phyloP scores from a whole-genome alignment of 2,888 invertebrate genomes.

The Synergus japonicus region DNA sequence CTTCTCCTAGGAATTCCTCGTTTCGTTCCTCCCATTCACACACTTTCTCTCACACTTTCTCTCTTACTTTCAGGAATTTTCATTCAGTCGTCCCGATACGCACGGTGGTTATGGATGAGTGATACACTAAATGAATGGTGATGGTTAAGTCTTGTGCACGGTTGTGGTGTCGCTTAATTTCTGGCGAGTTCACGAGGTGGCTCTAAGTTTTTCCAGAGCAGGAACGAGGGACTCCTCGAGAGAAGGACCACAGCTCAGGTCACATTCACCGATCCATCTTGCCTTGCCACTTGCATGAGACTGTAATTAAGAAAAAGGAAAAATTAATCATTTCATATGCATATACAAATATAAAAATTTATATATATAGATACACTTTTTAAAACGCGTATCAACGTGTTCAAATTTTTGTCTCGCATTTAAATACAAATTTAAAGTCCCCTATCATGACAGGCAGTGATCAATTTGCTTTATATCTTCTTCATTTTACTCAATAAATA shows the following conservation, averaged over 20 bases:
- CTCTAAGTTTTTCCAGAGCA: slow-evolving; percentile 74
- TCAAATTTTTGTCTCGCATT: background rate
- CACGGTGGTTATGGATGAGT: slow-evolving; percentile 65
- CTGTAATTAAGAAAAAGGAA: slow-evolving; percentile 77
- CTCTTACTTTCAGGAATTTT: slow-evolving; percentile 44
- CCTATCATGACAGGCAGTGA: too few species aligned
- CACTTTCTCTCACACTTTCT: slow-evolving; percentile 9
- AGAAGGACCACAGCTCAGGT: slow-evolving; percentile 76
- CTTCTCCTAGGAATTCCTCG: background rate
- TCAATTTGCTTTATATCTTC: too few species aligned
- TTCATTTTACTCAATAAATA: too few species aligned
- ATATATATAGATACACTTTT: background rate
- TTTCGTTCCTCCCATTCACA: slow-evolving; percentile 9
- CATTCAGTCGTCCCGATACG: slow-evolving; percentile 61
- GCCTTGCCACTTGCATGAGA: slow-evolving; percentile 86
- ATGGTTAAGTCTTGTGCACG: slow-evolving; percentile 73
- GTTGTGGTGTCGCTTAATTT: slow-evolving; percentile 53
- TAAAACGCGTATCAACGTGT: background rate
- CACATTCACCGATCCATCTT: slow-evolving; percentile 85
- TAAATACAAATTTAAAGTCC: too few species aligned
- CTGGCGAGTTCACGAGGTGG: slow-evolving; percentile 73
- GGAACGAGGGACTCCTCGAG: slow-evolving; percentile 74
- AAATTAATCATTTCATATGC: background rate
- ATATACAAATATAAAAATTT: too few species aligned
- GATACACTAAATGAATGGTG: slow-evolving; percentile 67